phyloP scores from a whole-genome alignment of 2,113 vertebrate genomes.

The Procapra przewalskii region DNA sequence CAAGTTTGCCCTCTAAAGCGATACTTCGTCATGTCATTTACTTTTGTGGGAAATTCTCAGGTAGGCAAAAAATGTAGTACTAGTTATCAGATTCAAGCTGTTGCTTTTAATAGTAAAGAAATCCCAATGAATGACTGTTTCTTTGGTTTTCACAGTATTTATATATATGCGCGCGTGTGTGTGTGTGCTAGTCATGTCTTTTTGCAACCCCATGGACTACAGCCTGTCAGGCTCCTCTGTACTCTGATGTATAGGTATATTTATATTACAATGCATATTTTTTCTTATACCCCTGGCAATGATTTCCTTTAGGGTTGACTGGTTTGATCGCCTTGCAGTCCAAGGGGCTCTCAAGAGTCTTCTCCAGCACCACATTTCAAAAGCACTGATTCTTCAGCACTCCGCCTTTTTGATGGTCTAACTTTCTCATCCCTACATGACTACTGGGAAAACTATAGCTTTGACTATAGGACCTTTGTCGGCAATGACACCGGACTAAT shows the following conservation, averaged over 20 bases:
- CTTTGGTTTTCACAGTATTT: background rate
- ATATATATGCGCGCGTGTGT: background rate
- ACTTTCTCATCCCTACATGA: background rate
- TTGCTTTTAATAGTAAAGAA: conserved; percentile 13
- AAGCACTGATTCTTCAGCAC: background rate
- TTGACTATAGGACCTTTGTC: background rate
- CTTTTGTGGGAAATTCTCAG: background rate
- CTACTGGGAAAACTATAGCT: background rate
- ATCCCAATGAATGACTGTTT: background rate
- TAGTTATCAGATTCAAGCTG: background rate
- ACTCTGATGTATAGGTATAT: background rate
- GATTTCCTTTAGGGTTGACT: background rate
- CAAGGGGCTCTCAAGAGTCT: background rate
- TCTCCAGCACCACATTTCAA: background rate
- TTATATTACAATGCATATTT: background rate
- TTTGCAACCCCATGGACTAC: background rate
- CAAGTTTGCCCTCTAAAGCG: conserved; percentile 15
- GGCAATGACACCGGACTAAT: background rate
- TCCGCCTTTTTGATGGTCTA: background rate
- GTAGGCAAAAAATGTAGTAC: conserved; percentile 23
- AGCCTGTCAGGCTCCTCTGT: background rate
- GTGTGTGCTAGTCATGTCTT: background rate
- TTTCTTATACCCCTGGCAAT: background rate
- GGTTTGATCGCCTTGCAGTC: background rate
- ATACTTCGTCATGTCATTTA: background rate